Conservation (phyloP, 2,888 invertebrate genomes). For the Agrochola macilenta region DNA sequence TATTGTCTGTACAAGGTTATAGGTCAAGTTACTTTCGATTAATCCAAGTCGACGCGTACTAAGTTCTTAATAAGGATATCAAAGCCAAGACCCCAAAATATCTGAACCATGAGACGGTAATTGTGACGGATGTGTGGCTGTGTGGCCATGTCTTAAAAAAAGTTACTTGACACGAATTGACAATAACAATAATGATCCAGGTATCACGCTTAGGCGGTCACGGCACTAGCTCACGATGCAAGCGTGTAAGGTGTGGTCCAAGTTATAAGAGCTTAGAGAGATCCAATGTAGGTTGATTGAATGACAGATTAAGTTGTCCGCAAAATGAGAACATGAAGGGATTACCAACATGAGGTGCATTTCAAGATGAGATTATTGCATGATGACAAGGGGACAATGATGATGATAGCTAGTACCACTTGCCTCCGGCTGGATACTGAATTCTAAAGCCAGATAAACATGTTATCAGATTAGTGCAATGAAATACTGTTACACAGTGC, state of each 20-base stretch:
- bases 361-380: no score
- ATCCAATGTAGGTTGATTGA: neutral
- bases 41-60: constrained; percentile 5
- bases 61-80: constrained; percentile 33
- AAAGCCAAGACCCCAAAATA: constrained; percentile 21
- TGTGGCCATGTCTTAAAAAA: constrained; percentile 44
- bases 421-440: no score
- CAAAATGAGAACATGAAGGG: no score
- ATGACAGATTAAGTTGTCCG: neutral
- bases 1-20: neutral
- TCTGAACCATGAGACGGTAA: constrained; percentile 17
- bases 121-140: constrained; percentile 56
- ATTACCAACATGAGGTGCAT: no score
- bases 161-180: constrained; percentile 66
- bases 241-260: constrained; percentile 27
- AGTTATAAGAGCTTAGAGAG: constrained; percentile 2
- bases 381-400: no score
- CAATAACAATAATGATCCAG: constrained; percentile 62
- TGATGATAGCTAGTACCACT: no score
- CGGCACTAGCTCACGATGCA: constrained; percentile 48
- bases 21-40: constrained; percentile 38
- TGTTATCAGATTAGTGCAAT: no score
- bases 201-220: constrained; percentile 64
- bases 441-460: no score
- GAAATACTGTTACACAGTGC: neutral